Percentiles rank a stretch among this genome's conserved stretches.
phyloP scores from a whole-genome alignment of 2,113 vertebrate species.

The Bubo bubo region DNA sequence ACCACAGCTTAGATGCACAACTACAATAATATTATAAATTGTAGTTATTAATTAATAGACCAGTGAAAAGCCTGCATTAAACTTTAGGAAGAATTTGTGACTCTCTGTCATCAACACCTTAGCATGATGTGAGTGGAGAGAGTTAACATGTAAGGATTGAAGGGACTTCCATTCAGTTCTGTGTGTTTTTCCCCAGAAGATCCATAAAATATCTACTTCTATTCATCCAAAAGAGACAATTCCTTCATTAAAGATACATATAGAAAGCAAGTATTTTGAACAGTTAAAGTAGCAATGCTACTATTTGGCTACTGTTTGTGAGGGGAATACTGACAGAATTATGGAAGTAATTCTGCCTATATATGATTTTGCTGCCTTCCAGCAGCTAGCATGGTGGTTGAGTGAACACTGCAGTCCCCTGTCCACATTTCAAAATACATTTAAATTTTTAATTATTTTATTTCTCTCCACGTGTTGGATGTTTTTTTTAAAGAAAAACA shows the following conservation, averaged over 20 bases:
- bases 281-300: neutral
- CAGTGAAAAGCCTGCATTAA: neutral
- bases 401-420: neutral
- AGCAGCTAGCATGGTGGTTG: neutral
- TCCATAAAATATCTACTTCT: neutral
- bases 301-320: neutral
- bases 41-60: neutral
- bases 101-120: neutral
- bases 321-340: neutral
- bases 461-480: neutral
- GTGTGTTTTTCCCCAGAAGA: neutral
- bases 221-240: neutral
- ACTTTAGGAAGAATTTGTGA: neutral
- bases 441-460: neutral
- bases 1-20: neutral
- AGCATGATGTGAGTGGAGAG: neutral
- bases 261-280: neutral
- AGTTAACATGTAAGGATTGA: neutral
- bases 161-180: neutral
- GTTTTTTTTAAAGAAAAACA: neutral
- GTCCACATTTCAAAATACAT: neutral
- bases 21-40: neutral
- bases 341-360: neutral
- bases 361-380: neutral
- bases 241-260: neutral